Conservation (phyloP, 2,113 vertebrate genomes). For the Hypanus sabinus region DNA sequence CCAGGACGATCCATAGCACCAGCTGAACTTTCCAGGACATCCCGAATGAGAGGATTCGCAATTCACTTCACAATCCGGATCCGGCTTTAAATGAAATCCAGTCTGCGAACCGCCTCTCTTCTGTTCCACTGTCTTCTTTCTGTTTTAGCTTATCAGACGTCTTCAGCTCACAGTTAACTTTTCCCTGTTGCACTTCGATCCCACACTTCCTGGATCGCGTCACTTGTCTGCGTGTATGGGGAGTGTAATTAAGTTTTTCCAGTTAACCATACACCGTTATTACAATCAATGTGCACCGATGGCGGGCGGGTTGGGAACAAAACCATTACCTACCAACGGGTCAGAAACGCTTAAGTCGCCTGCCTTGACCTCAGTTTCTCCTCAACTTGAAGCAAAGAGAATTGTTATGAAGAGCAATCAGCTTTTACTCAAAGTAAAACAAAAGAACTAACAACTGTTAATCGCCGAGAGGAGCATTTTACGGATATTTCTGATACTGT, state of each 20-base stretch:
- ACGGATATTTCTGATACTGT: too few relatives aligned
- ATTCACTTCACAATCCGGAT: not conserved
- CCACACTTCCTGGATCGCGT: not conserved
- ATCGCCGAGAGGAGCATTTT: too few relatives aligned
- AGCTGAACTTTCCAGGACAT: not conserved
- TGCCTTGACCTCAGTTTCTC: too few relatives aligned
- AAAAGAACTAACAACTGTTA: too few relatives aligned
- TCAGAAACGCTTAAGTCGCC: too few relatives aligned
- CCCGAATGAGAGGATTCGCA: not conserved
- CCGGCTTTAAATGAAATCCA: not conserved
- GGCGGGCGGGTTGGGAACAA: rapidly evolving
- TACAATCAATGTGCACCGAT: too few relatives aligned
- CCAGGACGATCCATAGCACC: not conserved
- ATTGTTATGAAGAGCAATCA: too few relatives aligned
- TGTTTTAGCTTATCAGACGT: not conserved
- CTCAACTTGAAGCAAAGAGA: too few relatives aligned
- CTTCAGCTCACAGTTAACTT: not conserved
- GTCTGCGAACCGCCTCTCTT: not conserved
- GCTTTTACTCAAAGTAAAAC: too few relatives aligned
- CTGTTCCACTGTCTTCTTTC: not conserved
- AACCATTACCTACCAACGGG: too few relatives aligned
- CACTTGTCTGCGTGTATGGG: not conserved
- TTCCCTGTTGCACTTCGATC: not conserved
- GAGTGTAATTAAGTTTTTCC: not conserved
- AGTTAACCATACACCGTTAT: not conserved